Evolutionary conservation across 2,888 invertebrate species (phyloP), one percentile per base, ranked within the genome.

Genomic region (Metellina segmentata): DNA sequence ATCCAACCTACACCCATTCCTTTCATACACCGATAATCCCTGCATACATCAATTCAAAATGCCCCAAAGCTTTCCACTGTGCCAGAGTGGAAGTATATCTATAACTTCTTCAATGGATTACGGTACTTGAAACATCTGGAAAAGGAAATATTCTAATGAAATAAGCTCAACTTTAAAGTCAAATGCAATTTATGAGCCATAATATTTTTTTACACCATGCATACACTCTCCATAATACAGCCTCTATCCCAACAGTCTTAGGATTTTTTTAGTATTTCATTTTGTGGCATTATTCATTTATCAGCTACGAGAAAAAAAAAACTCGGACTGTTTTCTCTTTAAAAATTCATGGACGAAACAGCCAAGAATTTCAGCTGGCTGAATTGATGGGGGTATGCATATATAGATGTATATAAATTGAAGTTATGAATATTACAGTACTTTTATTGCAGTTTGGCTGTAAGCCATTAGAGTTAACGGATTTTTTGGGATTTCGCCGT

Each of bases 351-450:
- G 48, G 20, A 34, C 74, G 61, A 61, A 81, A 81, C 19, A 13
- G 81, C 20, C 52, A 13, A 0, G 7, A 20, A 81, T 81, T 81
- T 81, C 34, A 52, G 51, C 51, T 0, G 48, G 13, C 11, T 52
- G 13, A 81, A 81, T 81, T 61, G 81, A 81, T 81, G 61, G 61
- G 19, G 34, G 16, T 53, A 61, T 61, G 13, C 20, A 61, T 81
- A 61, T 53, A 61, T 81, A 13, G 61, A 69, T 81, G 61, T 81
- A 61, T 34, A 81, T 81, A 81, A 81, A 81, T 81, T 81, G 81
- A 13, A 19, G 13, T 34, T 69, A 61, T 81, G 61, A 81, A 81
- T 81, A 81, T 81, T 61, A 13, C 79, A 81, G 79, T 81, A 81
- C 20, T 81, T 79, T 81, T 81, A 81, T 81, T 69, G n/a, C 81